Evolutionary conservation across 2,797 vertebrate genomes (phyloP), one percentile per base, ranked within the genome.

Genomic region (Poeciliopsis presidionis): DNA sequence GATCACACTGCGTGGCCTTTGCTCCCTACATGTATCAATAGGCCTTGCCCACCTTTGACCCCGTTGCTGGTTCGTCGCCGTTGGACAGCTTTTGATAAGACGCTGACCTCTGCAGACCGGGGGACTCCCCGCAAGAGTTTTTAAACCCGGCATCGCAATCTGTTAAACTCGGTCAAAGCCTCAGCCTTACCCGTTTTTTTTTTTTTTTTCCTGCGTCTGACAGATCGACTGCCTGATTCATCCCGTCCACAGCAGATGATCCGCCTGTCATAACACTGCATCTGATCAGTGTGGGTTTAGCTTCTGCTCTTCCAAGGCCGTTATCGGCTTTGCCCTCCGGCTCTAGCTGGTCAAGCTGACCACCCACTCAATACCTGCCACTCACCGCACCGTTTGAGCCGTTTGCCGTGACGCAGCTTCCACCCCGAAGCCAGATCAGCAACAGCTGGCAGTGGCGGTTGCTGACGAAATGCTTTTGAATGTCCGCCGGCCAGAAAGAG

Each of bases 301-400:
- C 43, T 43, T 43, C 25, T 18, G 20, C n/a, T 63, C 85, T 86
- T 78, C 12, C 1, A 25, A 75, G 79, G 84, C 55, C 67, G n/a
- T 36, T n/a, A 9, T 81, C 75, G 78, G 74, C 82, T 77, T 85
- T 76, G 2, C 82, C 88, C 83, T 30, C 65, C 51, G 22, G 45
- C 81, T 80, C 76, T 63, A 77, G 36, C 85, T 75, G 86, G 85
- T 84, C 81, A 81, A 78, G 82, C 87, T 84, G 75, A 80, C 78
- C 65, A 69, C 25, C 25, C 76, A 75, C 77, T 14, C 55, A 72
- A 73, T 81, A 86, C 83, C 74, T 89, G 91, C 81, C 90, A 81
- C 78, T 92, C 87, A 88, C 77, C 33, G 22, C 20, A 3, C 49
- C 20, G 72, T 79, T 87, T n/a, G 63, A 77, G 86, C 80, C 72